phyloP scores from a whole-genome alignment of 1,140 invertebrate genomes.

The Aphis gossypii region DNA sequence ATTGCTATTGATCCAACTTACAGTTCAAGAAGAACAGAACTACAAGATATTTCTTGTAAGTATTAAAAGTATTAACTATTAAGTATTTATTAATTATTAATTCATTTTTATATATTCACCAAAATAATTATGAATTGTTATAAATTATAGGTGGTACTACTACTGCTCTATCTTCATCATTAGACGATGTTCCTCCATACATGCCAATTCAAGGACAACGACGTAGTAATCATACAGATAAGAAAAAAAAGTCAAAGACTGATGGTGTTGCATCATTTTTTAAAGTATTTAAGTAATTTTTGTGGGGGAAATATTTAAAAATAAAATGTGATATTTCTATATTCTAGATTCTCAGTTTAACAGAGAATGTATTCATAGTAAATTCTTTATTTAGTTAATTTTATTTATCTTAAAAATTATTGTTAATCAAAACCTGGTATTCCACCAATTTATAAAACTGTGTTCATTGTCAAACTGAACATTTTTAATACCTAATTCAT shows the following conservation, averaged over 20 bases:
- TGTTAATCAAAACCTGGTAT: conserved; percentile 57
- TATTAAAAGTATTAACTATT: background rate
- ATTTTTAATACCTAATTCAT: background rate
- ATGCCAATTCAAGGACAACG: conserved; percentile 82
- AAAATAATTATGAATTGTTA: background rate
- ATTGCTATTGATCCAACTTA: conserved; percentile 72
- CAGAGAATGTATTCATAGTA: background rate
- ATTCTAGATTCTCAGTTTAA: background rate
- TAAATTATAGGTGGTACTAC: conserved; percentile 20
- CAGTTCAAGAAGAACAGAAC: conserved; percentile 59
- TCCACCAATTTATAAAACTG: conserved; percentile 45
- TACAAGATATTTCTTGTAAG: conserved; percentile 23
- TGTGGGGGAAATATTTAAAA: no score
- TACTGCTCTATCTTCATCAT: conserved; percentile 9
- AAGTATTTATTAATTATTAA: background rate
- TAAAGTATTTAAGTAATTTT: conserved; percentile 49
- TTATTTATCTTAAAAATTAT: background rate
- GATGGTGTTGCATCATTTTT: conserved; percentile 58
- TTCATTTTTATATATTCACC: background rate
- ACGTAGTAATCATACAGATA: conserved; percentile 66
- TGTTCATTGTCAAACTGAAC: background rate
- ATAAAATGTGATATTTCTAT: conserved; percentile 41
- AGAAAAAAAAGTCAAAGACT: conserved; percentile 64
- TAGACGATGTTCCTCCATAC: conserved; percentile 70
- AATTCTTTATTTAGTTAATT: background rate